phyloP scores from a whole-genome alignment of 2,797 vertebrate species.

The Coreius guichenoti region DNA sequence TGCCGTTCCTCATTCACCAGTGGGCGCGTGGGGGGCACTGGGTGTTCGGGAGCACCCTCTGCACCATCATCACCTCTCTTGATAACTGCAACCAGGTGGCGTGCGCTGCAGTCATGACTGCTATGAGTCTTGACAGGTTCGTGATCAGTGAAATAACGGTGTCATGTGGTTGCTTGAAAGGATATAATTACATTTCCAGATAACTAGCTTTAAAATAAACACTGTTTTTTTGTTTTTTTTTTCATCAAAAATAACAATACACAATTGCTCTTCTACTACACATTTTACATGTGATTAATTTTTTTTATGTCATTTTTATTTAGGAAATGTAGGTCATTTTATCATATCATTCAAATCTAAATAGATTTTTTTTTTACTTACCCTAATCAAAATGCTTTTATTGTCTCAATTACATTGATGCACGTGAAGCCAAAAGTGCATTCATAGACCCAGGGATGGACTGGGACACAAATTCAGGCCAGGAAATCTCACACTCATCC shows the following conservation, averaged over 20 bases:
- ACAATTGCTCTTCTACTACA: not conserved
- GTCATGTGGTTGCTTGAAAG: not conserved
- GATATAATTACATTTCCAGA: not conserved
- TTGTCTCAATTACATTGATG: not conserved
- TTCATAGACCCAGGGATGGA: not conserved
- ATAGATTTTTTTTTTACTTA: not conserved
- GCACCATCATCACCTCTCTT: constrained; percentile 72
- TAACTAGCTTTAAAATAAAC: not conserved
- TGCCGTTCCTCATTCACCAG: constrained; percentile 76
- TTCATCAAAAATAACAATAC: not conserved
- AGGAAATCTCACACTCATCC: not conserved
- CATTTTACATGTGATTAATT: not conserved
- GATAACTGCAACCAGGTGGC: constrained; percentile 76
- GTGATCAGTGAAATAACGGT: not conserved
- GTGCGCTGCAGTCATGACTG: constrained; percentile 70
- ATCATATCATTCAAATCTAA: not conserved
- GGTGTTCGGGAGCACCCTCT: constrained; percentile 72
- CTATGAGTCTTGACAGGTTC: constrained; percentile 76
- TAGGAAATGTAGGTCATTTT: not conserved
- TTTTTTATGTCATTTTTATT: not conserved
- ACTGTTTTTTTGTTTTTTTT: not conserved
- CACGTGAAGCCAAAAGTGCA: not conserved
- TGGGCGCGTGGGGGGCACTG: constrained; percentile 70
- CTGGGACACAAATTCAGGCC: not conserved
- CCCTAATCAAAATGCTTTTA: not conserved